Conservation (phyloP, 2,113 vertebrate genomes). For the Malurus cyaneus region DNA sequence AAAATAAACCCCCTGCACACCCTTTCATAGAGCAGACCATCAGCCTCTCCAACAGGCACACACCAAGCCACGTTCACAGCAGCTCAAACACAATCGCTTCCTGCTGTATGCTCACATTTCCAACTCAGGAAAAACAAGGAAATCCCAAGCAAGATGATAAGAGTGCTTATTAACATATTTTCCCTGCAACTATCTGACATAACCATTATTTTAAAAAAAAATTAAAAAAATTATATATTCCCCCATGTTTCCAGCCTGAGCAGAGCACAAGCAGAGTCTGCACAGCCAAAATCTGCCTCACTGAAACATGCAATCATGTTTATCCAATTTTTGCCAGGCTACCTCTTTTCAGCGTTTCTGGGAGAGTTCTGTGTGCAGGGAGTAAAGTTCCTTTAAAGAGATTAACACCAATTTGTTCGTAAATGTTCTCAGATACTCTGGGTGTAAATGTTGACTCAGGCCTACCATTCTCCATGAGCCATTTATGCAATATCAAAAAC, state of each 20-base stretch:
- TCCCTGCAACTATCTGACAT: background rate
- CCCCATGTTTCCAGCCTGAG: background rate
- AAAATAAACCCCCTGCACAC: background rate
- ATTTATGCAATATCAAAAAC: background rate
- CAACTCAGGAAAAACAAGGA: background rate
- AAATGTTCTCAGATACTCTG: background rate
- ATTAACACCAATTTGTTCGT: background rate
- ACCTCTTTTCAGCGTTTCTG: background rate
- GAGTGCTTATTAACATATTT: background rate
- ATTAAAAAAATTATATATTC: background rate
- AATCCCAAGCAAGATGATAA: background rate
- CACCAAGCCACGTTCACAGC: rapidly evolving
- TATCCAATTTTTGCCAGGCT: background rate
- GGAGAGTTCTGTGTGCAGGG: background rate
- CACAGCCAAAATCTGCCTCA: background rate
- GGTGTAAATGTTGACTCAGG: background rate
- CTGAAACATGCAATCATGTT: background rate
- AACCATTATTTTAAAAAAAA: background rate
- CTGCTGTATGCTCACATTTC: rapidly evolving
- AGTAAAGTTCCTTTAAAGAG: background rate
- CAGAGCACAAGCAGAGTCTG: background rate
- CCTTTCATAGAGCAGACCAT: rapidly evolving
- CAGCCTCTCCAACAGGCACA: rapidly evolving
- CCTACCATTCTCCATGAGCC: background rate
- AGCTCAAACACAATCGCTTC: rapidly evolving